Base-by-base conservation (phyloP, 2,797 vertebrate genomes). In the Lindbergichthys nudifrons region DNA sequence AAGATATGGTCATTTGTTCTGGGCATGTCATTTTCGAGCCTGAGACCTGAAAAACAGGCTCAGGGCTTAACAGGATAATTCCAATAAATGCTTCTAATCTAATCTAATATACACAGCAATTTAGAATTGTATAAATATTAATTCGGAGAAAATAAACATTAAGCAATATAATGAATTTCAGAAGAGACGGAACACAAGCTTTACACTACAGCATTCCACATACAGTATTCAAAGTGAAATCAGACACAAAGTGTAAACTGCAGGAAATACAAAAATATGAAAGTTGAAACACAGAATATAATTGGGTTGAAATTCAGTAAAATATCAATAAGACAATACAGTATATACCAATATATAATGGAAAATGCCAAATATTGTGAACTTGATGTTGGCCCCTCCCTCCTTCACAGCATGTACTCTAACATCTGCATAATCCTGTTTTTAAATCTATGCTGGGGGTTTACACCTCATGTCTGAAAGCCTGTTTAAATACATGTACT, bases 361-460 rank as follows among this genome's bases (percentile, higher is more conserved):
- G 36, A 52, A 57, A 16, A 52, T 11, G 5, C 3, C 0, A 32
- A 52, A 59, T 36, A 59, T 54, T 4, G 12, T 11, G 3, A 60
- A 36, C 3, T 61, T 57, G 12, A 53, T 16, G 3, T 9, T n/a
- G 18, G 18, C 32, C n/a, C 63, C 48, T 59, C 23, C 32, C 23
- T 67, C 46, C 50, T 69, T 39, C 19, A 26, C 26, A 73, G 58
- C 65, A 41, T 60, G 75, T 59, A 53, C 18, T 52, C 30, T 60
- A 65, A 73, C 73, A 68, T 69, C 68, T 57, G 59, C 45, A 76
- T 86, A 90, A 91, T 91, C 86, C 73, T 46, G 79, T 69, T 5
- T 66, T 73, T 79, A 51, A 89, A 75, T 89, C 79, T 73, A 76
- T 21, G 57, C 43, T 75, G 19, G 12, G 70, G 73, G 46, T 70